Conservation (phyloP, 2,113 vertebrate species). For the Cyrtonyx montezumae region DNA sequence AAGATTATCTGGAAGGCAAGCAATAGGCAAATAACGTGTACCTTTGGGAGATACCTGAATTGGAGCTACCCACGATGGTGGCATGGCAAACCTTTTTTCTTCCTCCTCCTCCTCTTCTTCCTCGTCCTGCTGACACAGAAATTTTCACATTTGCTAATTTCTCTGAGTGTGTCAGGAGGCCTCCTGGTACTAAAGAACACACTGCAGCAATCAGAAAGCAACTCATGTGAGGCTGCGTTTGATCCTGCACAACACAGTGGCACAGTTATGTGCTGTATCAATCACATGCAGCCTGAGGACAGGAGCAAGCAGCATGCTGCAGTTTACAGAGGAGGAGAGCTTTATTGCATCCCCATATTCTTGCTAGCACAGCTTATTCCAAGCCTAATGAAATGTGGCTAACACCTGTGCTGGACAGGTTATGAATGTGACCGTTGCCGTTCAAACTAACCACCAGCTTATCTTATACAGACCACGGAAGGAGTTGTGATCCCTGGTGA, state of each 20-base stretch:
- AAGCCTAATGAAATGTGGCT: neutral
- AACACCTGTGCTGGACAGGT: neutral
- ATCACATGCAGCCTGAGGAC: neutral
- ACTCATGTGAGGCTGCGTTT: rapidly evolving
- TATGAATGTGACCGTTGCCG: neutral
- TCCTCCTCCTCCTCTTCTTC: slow-evolving; percentile 9
- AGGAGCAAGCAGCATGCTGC: neutral
- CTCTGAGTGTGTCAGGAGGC: neutral
- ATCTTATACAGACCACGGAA: neutral
- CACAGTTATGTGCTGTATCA: rapidly evolving
- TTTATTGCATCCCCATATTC: neutral
- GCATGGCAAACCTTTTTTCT: slow-evolving; percentile 81
- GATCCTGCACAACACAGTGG: neutral
- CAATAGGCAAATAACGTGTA: slow-evolving; percentile 28
- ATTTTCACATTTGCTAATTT: neutral
- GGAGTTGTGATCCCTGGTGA: rapidly evolving
- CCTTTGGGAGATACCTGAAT: slow-evolving; percentile 82
- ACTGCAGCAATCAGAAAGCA: neutral
- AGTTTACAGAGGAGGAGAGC: neutral
- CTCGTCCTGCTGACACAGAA: slow-evolving; percentile 69
- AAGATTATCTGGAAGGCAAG: neutral
- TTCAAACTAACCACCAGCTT: neutral
- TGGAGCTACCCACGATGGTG: slow-evolving; percentile 83
- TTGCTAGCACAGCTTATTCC: neutral
- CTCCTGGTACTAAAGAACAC: neutral